A percentile compares a stretch with the other conserved stretches of the same genome.
phyloP scores from a whole-genome alignment of 2,113 vertebrate genomes.

The Cyanocitta stelleri region DNA sequence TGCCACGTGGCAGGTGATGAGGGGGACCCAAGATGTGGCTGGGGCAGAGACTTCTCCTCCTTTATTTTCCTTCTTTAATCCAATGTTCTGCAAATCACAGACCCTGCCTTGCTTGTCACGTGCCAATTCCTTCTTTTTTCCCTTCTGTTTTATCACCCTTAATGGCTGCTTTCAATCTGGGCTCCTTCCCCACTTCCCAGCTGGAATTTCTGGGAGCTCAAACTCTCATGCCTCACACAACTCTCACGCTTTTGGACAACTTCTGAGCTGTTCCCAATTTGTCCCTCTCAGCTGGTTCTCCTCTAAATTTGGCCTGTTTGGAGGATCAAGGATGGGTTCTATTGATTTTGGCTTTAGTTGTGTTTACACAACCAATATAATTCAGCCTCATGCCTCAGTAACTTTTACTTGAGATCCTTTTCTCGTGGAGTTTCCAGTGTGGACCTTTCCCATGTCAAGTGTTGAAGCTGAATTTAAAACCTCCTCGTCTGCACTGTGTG shows the following conservation, averaged over 20 bases:
- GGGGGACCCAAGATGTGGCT: background rate
- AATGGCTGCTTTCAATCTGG: background rate
- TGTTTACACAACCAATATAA: conserved; percentile 18
- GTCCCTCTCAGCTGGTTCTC: conserved; percentile 5
- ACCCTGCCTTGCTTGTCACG: background rate
- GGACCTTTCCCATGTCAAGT: conserved; percentile 17
- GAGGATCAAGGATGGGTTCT: background rate
- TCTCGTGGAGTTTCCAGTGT: background rate
- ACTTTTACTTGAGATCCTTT: background rate
- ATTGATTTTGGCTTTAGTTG: conserved; percentile 34
- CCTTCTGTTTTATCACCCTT: background rate
- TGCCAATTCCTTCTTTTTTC: background rate
- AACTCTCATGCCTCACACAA: background rate
- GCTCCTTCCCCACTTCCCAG: background rate
- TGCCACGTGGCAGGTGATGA: background rate
- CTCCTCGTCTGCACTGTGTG: background rate
- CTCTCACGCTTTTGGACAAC: background rate
- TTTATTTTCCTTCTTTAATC: background rate
- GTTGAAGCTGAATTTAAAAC: background rate
- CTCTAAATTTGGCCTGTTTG: background rate
- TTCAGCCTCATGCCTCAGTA: background rate
- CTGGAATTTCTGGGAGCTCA: background rate
- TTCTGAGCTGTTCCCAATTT: background rate
- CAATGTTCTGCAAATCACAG: background rate
- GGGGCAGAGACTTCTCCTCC: background rate